phyloP scores from a whole-genome alignment of 2,113 vertebrate species.

The Neogale vison region DNA sequence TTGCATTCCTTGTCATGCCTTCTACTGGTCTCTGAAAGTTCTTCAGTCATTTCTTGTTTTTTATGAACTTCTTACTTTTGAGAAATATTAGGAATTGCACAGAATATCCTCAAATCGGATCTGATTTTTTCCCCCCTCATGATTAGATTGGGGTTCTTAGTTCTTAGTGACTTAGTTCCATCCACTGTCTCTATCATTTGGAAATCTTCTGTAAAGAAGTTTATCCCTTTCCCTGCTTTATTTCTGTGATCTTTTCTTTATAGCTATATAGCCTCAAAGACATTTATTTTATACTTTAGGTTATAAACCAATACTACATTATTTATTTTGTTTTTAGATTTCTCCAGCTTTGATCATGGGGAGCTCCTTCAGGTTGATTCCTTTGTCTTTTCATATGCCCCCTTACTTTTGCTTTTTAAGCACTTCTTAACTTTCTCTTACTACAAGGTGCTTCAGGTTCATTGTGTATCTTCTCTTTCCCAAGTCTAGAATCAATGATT shows the following conservation, averaged over 20 bases:
- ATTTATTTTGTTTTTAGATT: neutral
- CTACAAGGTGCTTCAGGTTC: neutral
- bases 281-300: neutral
- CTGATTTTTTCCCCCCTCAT: neutral
- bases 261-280: neutral
- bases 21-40: neutral
- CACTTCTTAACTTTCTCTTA: neutral
- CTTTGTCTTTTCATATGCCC: neutral
- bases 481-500: neutral
- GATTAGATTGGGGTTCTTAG: neutral
- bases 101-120: neutral
- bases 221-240: neutral
- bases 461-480: neutral
- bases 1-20: neutral
- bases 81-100: neutral
- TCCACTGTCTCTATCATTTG: neutral
- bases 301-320: neutral
- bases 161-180: neutral
- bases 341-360: neutral
- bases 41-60: neutral
- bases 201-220: neutral
- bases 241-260: neutral
- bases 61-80: neutral
- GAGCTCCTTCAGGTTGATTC: neutral
- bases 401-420: neutral